Percentiles rank a stretch among this genome's conserved stretches.
Evolutionary conservation across 2,797 vertebrate genomes (phyloP).

Genomic region (Limnodromus scolopaceus): DNA sequence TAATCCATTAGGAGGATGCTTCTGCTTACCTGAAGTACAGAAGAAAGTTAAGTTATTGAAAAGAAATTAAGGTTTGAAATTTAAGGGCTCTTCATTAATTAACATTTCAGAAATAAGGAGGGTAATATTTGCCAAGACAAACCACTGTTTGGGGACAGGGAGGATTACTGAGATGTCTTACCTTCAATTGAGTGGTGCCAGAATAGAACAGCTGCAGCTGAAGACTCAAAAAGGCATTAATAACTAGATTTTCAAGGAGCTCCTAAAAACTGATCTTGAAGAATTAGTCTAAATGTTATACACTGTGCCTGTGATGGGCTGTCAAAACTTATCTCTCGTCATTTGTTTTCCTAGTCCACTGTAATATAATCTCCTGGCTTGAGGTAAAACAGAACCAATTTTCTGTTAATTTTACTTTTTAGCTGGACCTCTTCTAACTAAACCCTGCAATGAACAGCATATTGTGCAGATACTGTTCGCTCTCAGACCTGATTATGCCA

Average conservation of each 20-base stretch:
- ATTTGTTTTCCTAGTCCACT: neutral
- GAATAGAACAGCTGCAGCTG: neutral
- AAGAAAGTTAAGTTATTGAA: neutral
- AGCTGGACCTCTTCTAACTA: no score
- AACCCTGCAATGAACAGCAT: no score
- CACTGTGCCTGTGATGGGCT: neutral
- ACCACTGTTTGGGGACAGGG: neutral
- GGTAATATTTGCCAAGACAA: neutral
- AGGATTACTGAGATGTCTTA: neutral
- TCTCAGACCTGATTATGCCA: no score
- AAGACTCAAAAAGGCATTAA: neutral
- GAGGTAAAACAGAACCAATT: no score
- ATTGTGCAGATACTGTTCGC: no score
- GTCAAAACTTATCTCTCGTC: neutral
- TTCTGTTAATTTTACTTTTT: no score
- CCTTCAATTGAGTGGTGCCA: neutral
- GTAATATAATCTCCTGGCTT: neutral
- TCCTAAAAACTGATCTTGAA: neutral
- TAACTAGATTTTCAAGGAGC: neutral
- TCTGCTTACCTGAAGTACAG: neutral
- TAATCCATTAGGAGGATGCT: neutral
- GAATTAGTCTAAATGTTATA: neutral
- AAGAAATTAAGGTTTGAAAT: neutral
- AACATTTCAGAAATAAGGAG: neutral
- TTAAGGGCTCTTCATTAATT: neutral